Conservation (phyloP, 2,113 vertebrate genomes). For the Chlorocebus sabaeus region DNA sequence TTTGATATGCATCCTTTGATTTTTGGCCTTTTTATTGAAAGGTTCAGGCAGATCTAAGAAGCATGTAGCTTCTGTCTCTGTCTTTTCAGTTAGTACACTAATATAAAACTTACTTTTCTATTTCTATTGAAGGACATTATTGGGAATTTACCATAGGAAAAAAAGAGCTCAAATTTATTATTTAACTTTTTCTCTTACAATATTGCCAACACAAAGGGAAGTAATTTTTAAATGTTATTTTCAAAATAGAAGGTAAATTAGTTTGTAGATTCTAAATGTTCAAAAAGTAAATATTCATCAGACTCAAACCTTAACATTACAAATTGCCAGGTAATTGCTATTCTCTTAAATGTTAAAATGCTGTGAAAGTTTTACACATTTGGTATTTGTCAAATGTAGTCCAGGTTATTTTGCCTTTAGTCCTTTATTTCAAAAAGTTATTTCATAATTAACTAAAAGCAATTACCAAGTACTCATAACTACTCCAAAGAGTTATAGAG, state of each 20-base stretch:
- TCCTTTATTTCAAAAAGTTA: conserved; percentile 49
- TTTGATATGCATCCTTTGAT: background rate
- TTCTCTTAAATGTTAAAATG: conserved; percentile 23
- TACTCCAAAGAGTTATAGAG: background rate
- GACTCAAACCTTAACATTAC: background rate
- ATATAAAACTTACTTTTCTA: background rate
- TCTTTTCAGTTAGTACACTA: background rate
- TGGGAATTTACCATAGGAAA: background rate
- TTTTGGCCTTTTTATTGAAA: background rate
- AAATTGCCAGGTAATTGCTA: background rate
- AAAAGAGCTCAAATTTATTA: background rate
- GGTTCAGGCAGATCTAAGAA: background rate
- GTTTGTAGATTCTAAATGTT: conserved; percentile 1
- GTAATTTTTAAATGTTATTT: background rate
- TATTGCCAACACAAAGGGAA: background rate
- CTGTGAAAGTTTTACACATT: background rate
- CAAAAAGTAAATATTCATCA: conserved; percentile 33
- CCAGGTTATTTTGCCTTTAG: conserved; percentile 8
- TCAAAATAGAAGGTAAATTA: background rate
- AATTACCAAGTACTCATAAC: conserved; percentile 34
- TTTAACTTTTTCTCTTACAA: background rate
- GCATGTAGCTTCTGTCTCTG: background rate
- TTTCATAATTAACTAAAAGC: conserved; percentile 35
- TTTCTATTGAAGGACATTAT: background rate
- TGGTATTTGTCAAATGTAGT: background rate